Conservation (phyloP, 2,113 vertebrate genomes). For the Percopsis transmontana region DNA sequence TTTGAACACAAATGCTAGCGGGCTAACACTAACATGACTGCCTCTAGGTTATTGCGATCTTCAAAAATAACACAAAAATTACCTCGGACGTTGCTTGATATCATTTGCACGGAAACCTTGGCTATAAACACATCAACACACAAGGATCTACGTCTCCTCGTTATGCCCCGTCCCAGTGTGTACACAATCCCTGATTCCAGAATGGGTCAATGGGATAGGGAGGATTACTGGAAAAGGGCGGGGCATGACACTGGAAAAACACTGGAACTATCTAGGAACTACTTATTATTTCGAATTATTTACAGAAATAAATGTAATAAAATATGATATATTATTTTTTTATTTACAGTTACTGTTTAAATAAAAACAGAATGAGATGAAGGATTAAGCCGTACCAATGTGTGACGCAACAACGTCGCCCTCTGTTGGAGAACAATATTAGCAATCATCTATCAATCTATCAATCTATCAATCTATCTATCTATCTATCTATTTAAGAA, state of each 20-base stretch:
- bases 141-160: background rate
- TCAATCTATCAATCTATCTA: background rate
- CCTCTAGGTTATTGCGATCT: background rate
- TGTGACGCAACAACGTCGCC: no score
- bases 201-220: background rate
- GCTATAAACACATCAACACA: background rate
- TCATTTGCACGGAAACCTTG: background rate
- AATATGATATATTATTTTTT: no score
- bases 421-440: no score
- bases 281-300: no score
- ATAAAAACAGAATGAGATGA: no score
- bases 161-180: background rate
- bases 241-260: background rate
- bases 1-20: conserved; percentile 45
- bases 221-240: conserved; percentile 63
- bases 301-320: no score
- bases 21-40: background rate
- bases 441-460: background rate
- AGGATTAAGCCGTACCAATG: background rate
- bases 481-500: background rate
- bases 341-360: no score
- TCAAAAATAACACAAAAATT: background rate
- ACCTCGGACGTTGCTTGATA: conserved; percentile 40
- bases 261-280: background rate
- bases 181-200: background rate